These are phyloP conservation scores for Dendrolimus pini DNA, from an alignment of 2,888 invertebrate species.

Conservation along the genomic window DNA sequence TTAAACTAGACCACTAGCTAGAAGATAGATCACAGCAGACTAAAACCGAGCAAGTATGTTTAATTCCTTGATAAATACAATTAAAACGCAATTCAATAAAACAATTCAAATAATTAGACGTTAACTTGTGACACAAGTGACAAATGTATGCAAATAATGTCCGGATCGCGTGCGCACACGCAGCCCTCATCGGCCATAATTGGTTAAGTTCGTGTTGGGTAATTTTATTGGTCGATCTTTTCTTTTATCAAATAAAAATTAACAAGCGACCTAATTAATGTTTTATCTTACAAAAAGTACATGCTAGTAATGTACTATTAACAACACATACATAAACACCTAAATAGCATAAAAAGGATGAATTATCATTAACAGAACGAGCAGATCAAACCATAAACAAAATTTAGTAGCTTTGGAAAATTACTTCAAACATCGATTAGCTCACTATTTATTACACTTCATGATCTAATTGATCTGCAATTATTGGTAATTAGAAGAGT, in stretches of 20 bases:
- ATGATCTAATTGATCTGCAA: background rate
- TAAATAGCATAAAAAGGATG: no score
- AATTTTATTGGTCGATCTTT: conserved; percentile 14
- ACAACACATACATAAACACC: no score
- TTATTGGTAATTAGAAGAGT: background rate
- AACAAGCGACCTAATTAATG: background rate
- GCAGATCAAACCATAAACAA: background rate
- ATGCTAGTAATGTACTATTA: no score
- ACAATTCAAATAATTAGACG: background rate
- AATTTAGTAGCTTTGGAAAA: background rate
- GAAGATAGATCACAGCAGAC: no score
- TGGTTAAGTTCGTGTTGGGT: conserved; percentile 15
- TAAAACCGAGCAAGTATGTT: no score
- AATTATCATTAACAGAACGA: background rate
- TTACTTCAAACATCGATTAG: background rate
- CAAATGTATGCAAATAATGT: conserved; percentile 55
- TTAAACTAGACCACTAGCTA: no score
- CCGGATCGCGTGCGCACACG: conserved; percentile 49
- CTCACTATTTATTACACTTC: conserved; percentile 1
- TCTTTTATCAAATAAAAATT: conserved; percentile 13
- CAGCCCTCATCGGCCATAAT: conserved; percentile 19
- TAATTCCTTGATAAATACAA: no score
- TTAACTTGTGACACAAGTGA: conserved; percentile 9
- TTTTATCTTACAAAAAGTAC: no score
- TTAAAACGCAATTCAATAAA: conserved; percentile 1